Conservation (phyloP, 2,888 invertebrate species). For the Cephonodes hylas region DNA sequence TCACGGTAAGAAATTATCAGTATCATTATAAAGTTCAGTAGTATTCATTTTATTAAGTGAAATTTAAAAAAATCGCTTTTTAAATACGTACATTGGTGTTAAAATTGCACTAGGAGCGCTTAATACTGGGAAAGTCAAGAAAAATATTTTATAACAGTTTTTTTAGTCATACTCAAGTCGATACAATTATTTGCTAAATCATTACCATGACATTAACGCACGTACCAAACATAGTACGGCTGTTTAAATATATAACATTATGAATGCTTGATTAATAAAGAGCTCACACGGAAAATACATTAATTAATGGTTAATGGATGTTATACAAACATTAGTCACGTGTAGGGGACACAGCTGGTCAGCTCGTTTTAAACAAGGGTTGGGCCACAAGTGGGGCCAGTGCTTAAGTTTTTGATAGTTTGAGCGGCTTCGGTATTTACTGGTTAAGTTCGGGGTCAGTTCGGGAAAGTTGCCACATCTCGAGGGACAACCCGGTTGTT, state of each 20-base stretch:
- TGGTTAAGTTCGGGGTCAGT: slow-evolving; percentile 76
- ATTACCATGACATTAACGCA: not conserved
- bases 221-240: not conserved
- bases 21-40: too few relatives aligned
- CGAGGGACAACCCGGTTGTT: slow-evolving; percentile 42
- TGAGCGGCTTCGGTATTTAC: slow-evolving; percentile 76
- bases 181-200: not conserved
- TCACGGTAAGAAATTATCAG: too few relatives aligned
- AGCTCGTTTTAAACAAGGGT: slow-evolving; percentile 59
- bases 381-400: slow-evolving; percentile 65
- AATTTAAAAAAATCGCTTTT: too few relatives aligned
- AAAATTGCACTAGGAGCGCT: too few relatives aligned
- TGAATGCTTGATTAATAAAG: slow-evolving; percentile 11
- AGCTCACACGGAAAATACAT: slow-evolving; percentile 26
- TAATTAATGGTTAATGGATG: slow-evolving; percentile 26
- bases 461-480: slow-evolving; percentile 53
- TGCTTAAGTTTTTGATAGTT: slow-evolving; percentile 79
- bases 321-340: slow-evolving; percentile 26
- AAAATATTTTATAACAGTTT: too few relatives aligned
- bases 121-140: too few relatives aligned
- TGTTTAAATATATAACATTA: not conserved
- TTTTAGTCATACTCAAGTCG: not conserved
- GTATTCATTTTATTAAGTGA: too few relatives aligned
- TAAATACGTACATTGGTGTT: too few relatives aligned
- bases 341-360: slow-evolving; percentile 47